These are phyloP conservation scores for Exephanes ischioxanthus DNA, from an alignment of 2,888 invertebrate genomes.

Conservation along the genomic window DNA sequence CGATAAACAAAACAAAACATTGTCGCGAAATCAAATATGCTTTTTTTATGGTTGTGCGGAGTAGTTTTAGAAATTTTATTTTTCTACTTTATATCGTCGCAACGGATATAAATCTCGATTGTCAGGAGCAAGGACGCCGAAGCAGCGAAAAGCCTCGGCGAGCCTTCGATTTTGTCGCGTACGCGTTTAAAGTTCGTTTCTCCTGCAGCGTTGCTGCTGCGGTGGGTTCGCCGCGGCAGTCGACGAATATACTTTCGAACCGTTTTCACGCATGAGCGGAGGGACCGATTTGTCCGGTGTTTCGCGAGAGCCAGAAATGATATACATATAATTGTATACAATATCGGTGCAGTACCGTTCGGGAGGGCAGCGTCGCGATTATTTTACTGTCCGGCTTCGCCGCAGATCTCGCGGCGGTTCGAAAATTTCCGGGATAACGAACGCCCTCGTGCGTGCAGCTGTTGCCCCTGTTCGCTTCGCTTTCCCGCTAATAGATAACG, in stretches of 20 bases:
- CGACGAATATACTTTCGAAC: slow-evolving; percentile 63
- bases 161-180: slow-evolving; percentile 47
- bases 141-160: slow-evolving; percentile 3
- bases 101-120: background rate
- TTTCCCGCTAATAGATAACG: slow-evolving; percentile 32
- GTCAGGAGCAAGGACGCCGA: background rate
- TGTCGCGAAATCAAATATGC: no score
- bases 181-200: slow-evolving; percentile 32
- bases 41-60: no score
- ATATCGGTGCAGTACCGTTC: background rate
- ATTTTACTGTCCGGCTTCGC: slow-evolving; percentile 5
- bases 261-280: slow-evolving; percentile 66
- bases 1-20: no score
- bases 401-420: background rate
- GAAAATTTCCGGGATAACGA: slow-evolving; percentile 2
- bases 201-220: slow-evolving; percentile 16
- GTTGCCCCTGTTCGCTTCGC: slow-evolving; percentile 32
- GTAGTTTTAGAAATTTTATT: no score
- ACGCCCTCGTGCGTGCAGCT: background rate
- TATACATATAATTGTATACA: background rate
- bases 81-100: background rate
- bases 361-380: background rate
- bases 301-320: slow-evolving; percentile 29
- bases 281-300: slow-evolving; percentile 55
- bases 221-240: slow-evolving; percentile 25